Evolutionary conservation across 1,140 invertebrate species (phyloP), one percentile per base, ranked within the genome.

Genomic region (Leptonema lineaticorne): DNA sequence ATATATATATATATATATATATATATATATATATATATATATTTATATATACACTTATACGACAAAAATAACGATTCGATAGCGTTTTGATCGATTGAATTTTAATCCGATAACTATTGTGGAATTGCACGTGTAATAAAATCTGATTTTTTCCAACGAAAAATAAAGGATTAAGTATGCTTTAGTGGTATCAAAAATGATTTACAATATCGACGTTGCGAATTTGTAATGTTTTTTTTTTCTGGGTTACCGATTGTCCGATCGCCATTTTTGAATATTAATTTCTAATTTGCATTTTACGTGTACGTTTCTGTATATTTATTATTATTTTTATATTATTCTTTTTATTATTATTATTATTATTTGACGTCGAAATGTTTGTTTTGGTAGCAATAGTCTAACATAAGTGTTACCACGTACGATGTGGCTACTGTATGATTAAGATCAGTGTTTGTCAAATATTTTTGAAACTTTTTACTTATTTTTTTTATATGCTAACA

Each of bases 401-500:
- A 48, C 50, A n/a, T n/a, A n/a, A n/a, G n/a, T n/a, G n/a, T n/a
- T n/a, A n/a, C n/a, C n/a, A 53, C 50, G 20, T 26, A 53, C 22
- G 14, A 45, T 14, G 37, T 59, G 24, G 57, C 57, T 59, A 59
- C 57, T 59, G 57, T 59, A 33, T 20, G 30, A 59, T 59, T 29
- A 16, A 33, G 20, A 20, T 33, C 57, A 59, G 57, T 9, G 57
- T 33, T 59, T 33, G 28, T 59, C 57, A 59, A 59, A 59, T 59
- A n/a, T 59, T 26, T 20, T n/a, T n/a, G n/a, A n/a, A n/a, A n/a
- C n/a, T n/a, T n/a, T n/a, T n/a, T n/a, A n/a, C n/a, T n/a, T n/a
- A n/a, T n/a, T n/a, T n/a, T n/a, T n/a, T n/a, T n/a, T n/a, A n/a
- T n/a, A n/a, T n/a, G n/a, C n/a, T n/a, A n/a, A n/a, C n/a, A n/a